A percentile compares a stretch with the other conserved stretches of the same genome.
Evolutionary conservation across 2,888 invertebrate species (phyloP).

Genomic region (Ernsta delagoae): DNA sequence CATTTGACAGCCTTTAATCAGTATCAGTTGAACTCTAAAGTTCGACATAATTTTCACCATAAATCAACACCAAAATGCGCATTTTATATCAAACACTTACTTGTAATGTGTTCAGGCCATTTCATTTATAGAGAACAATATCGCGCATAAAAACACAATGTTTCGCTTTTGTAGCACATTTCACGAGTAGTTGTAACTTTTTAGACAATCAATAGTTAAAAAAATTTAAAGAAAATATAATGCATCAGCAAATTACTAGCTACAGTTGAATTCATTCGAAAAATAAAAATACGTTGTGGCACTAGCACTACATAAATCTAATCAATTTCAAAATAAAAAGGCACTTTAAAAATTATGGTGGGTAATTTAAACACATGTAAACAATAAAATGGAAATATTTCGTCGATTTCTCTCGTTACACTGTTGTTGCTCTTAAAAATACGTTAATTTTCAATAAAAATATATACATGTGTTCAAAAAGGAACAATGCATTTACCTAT

Average conservation of each 20-base stretch:
- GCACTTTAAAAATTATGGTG: constrained; percentile 78
- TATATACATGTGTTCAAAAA: constrained; percentile 77
- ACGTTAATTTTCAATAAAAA: constrained; percentile 62
- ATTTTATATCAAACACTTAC: constrained; percentile 38
- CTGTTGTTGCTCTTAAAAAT: constrained; percentile 79
- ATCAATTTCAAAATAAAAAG: constrained; percentile 62
- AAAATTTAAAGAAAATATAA: constrained; percentile 63
- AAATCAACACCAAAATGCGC: constrained; percentile 61
- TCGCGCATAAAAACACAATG: constrained; percentile 19
- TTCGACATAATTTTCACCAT: constrained; percentile 64
- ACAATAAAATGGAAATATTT: constrained; percentile 63
- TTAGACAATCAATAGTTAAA: constrained; percentile 61
- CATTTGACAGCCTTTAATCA: constrained; percentile 69
- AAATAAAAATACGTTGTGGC: constrained; percentile 59
- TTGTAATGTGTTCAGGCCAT: constrained; percentile 32
- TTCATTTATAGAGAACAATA: constrained; percentile 31
- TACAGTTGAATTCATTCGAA: constrained; percentile 50
- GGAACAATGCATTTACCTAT: constrained; percentile 60
- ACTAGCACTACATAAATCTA: constrained; percentile 59
- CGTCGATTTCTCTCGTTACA: constrained; percentile 79
- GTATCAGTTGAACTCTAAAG: constrained; percentile 74
- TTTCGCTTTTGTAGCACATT: constrained; percentile 20
- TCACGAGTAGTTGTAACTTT: constrained; percentile 28
- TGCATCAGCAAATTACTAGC: constrained; percentile 65
- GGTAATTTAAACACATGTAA: constrained; percentile 60